These are phyloP conservation scores for Heliconius eleuchia DNA, from an alignment of 1,140 invertebrate genomes.

Conservation along the genomic window DNA sequence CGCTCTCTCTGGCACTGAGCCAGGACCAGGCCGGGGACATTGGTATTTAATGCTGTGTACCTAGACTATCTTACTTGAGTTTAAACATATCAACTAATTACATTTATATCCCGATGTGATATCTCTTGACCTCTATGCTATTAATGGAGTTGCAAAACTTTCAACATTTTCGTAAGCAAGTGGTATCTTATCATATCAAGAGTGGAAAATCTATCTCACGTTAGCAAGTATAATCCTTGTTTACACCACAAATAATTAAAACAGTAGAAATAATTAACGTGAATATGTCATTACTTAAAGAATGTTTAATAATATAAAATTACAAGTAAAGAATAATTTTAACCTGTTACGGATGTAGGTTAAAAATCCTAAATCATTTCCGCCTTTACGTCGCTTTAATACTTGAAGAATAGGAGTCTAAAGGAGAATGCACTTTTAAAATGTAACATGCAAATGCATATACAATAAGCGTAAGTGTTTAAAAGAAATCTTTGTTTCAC, in stretches of 20 bases:
- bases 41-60: conserved; percentile 57
- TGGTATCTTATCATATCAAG: not conserved
- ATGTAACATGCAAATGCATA: conserved; percentile 17
- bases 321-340: not conserved
- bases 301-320: not conserved
- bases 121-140: not conserved
- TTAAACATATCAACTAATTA: conserved; percentile 37
- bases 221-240: not conserved
- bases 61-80: conserved; percentile 45
- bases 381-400: not conserved
- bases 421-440: not conserved
- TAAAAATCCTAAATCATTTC: not conserved
- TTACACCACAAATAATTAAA: not conserved
- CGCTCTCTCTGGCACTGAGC: conserved; percentile 57
- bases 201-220: not conserved
- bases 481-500: conserved; percentile 29
- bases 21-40: conserved; percentile 50
- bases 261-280: not conserved
- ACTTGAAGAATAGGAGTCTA: not conserved
- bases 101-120: not conserved
- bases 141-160: not conserved
- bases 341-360: not conserved
- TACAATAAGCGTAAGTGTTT: conserved; percentile 7
- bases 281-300: not conserved
- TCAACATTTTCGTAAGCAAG: not conserved